phyloP scores from a whole-genome alignment of 2,888 invertebrate species.

The Latrodectus elegans region DNA sequence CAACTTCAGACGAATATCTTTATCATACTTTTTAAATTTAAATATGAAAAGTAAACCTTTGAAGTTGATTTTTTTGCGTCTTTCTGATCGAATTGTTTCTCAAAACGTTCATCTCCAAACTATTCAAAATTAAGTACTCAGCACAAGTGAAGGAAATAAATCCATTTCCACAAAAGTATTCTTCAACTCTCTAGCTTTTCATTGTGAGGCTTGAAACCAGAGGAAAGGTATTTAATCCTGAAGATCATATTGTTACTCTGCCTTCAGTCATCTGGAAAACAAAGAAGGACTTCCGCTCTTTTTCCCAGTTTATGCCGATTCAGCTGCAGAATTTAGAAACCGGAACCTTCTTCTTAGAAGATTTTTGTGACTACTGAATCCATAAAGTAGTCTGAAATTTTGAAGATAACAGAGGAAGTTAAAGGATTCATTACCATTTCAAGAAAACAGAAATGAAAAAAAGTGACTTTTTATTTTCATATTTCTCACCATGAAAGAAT shows the following conservation, averaged over 20 bases:
- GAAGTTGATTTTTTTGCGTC: no score
- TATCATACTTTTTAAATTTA: no score
- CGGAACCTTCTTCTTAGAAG: constrained; percentile 9
- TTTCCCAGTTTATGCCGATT: constrained; percentile 31
- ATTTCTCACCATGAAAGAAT: neutral
- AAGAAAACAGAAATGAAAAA: neutral
- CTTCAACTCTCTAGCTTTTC: neutral
- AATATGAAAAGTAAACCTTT: no score
- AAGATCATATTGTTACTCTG: constrained; percentile 25
- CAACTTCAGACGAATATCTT: no score
- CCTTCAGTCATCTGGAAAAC: constrained; percentile 44
- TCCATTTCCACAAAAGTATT: constrained; percentile 45
- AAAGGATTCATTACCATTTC: neutral
- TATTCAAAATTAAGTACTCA: constrained; percentile 1
- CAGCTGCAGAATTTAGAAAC: constrained; percentile 20
- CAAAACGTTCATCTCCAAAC: neutral
- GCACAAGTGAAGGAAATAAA: constrained; percentile 16
- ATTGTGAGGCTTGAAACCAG: neutral
- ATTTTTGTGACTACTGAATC: neutral
- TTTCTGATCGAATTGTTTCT: neutral
- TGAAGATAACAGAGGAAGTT: neutral
- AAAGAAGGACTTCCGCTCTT: constrained; percentile 11
- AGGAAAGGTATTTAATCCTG: constrained; percentile 38
- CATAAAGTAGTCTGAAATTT: neutral
- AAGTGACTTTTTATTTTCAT: neutral